Conservation (phyloP, 2,888 invertebrate genomes). For the Hoplodrina blanda region DNA sequence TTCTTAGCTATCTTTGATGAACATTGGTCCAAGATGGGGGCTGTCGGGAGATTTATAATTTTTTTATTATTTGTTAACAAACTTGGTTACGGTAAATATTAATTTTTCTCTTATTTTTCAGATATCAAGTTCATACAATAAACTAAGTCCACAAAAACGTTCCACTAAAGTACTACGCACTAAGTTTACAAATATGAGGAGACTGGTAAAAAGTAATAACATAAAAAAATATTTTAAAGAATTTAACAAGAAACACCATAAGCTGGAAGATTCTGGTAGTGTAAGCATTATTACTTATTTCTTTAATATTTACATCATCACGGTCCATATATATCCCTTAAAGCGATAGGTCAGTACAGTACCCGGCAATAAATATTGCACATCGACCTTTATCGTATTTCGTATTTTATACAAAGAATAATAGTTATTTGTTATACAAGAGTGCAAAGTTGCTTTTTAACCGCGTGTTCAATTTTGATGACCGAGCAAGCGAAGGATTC, state of each 20-base stretch:
- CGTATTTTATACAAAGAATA: no score
- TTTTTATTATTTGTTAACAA: background rate
- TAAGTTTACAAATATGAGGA: constrained; percentile 83
- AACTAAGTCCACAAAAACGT: constrained; percentile 77
- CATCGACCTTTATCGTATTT: no score
- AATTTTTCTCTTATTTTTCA: constrained; percentile 61
- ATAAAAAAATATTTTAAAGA: constrained; percentile 65
- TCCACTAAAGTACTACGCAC: constrained; percentile 76
- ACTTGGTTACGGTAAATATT: background rate
- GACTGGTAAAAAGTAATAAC: constrained; percentile 67
- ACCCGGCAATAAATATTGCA: no score
- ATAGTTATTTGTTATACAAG: no score
- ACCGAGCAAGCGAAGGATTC: no score
- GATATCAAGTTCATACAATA: constrained; percentile 81
- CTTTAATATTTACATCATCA: background rate
- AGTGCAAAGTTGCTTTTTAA: no score
- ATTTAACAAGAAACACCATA: constrained; percentile 66
- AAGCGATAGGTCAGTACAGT: background rate
- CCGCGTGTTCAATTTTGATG: no score
- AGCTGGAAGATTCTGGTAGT: constrained; percentile 66
- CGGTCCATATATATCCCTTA: background rate
- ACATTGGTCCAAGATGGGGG: no score
- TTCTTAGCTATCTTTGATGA: no score
- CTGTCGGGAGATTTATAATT: background rate
- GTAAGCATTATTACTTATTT: constrained; percentile 52